Evolutionary conservation across 2,797 vertebrate genomes (phyloP).

Genomic region (Odontamblyopus lacepedii): DNA sequence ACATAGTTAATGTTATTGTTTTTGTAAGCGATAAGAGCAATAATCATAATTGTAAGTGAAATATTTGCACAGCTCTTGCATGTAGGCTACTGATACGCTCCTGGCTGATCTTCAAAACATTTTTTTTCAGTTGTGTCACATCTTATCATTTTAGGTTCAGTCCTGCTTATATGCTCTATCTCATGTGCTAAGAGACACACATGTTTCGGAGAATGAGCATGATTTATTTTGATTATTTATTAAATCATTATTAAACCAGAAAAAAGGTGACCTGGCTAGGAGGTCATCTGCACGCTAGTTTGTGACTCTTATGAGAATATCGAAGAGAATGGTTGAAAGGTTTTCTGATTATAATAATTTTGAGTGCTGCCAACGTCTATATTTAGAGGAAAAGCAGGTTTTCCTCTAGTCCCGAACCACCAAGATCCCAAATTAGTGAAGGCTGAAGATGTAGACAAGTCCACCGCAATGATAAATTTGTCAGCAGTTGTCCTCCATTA

Average conservation of each 20-base stretch:
- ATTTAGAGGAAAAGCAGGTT: background rate
- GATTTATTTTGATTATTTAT: background rate
- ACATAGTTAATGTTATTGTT: too few relatives aligned
- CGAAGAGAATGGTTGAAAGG: background rate
- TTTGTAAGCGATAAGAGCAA: too few relatives aligned
- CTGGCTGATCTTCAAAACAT: background rate
- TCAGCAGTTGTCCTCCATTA: background rate
- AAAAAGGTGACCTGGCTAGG: too few relatives aligned
- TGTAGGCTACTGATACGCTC: background rate
- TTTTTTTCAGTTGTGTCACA: background rate
- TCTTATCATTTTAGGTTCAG: background rate
- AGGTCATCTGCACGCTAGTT: background rate
- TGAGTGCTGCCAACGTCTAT: background rate
- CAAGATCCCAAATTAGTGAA: background rate
- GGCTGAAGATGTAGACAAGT: background rate
- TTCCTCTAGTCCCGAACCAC: background rate
- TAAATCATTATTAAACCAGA: too few relatives aligned
- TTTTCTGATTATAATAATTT: background rate
- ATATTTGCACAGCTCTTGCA: too few relatives aligned
- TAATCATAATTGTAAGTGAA: too few relatives aligned
- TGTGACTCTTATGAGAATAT: background rate
- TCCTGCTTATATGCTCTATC: background rate
- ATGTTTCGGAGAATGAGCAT: background rate
- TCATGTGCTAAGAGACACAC: background rate
- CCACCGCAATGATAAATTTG: background rate